Evolutionary conservation across 1,140 invertebrate species (phyloP).

Genomic region (Solenopsis invicta): DNA sequence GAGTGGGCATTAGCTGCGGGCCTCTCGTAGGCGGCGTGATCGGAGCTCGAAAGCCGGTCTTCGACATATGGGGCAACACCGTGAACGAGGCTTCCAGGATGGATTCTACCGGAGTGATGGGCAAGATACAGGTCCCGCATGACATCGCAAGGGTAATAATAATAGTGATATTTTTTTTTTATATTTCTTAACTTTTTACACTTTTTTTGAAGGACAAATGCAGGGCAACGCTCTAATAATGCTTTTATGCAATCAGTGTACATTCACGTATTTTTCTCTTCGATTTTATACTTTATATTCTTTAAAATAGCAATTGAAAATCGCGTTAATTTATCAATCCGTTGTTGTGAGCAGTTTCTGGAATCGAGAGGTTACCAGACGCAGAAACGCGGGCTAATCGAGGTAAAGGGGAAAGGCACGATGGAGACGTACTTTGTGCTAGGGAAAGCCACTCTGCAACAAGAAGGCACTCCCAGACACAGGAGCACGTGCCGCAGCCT

Average conservation of each 20-base stretch:
- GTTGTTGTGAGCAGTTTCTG: conserved; percentile 88
- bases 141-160: conserved; percentile 92
- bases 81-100: conserved; percentile 98
- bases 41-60: conserved; percentile 98
- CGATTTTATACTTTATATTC: background rate
- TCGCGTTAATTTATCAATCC: background rate
- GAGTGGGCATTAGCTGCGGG: conserved; percentile 98
- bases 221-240: background rate
- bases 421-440: conserved; percentile 98
- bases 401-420: conserved; percentile 97
- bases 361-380: conserved; percentile 91
- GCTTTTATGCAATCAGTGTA: background rate
- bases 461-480: conserved; percentile 87
- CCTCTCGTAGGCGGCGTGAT: conserved; percentile 98
- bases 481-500: conserved; percentile 92
- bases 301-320: background rate
- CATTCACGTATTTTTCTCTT: background rate
- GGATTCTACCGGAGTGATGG: conserved; percentile 96
- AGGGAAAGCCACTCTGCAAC: conserved; percentile 87
- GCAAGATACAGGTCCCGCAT: conserved; percentile 95
- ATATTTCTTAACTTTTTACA: background rate
- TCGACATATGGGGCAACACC: conserved; percentile 99
- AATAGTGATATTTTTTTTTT: background rate
- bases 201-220: background rate
- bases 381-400: conserved; percentile 93